These are phyloP conservation scores for Gnathonemus echidnorhynchus DNA, from an alignment of 2,113 vertebrate species.

Conservation along the genomic window DNA sequence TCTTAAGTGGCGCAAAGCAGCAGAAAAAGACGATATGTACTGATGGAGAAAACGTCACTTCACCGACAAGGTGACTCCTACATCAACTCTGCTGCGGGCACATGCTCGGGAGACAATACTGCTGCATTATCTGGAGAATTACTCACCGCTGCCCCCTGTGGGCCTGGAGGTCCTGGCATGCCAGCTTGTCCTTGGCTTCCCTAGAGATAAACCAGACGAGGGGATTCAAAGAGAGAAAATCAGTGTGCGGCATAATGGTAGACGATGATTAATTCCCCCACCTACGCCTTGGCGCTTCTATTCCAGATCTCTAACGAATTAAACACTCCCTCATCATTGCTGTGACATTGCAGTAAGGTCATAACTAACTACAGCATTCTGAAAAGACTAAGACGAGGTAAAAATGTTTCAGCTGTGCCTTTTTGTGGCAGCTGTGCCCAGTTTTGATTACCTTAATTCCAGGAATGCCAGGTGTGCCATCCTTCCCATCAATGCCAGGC, in stretches of 20 bases:
- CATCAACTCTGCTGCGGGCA: background rate
- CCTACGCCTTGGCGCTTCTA: background rate
- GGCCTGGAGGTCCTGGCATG: constrained; percentile 71
- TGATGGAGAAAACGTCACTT: constrained; percentile 26
- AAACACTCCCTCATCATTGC: background rate
- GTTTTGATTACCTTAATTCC: constrained; percentile 76
- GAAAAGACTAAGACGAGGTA: background rate
- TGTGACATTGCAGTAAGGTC: background rate
- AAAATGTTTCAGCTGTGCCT: background rate
- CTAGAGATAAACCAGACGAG: constrained; percentile 47
- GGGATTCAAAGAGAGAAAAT: background rate
- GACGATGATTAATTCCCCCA: background rate
- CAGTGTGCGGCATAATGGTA: background rate
- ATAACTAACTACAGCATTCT: background rate
- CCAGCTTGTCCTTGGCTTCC: constrained; percentile 72
- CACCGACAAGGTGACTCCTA: background rate
- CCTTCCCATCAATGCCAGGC: constrained; percentile 93
- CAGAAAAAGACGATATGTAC: constrained; percentile 27
- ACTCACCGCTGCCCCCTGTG: constrained; percentile 86
- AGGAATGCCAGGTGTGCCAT: constrained; percentile 82
- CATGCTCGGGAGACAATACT: constrained; percentile 1
- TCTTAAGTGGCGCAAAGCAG: background rate
- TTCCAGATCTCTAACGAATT: background rate
- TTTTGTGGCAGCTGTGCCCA: background rate
- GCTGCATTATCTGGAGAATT: background rate